Conservation (phyloP, 2,888 invertebrate species). For the Boloria euphrosyne region DNA sequence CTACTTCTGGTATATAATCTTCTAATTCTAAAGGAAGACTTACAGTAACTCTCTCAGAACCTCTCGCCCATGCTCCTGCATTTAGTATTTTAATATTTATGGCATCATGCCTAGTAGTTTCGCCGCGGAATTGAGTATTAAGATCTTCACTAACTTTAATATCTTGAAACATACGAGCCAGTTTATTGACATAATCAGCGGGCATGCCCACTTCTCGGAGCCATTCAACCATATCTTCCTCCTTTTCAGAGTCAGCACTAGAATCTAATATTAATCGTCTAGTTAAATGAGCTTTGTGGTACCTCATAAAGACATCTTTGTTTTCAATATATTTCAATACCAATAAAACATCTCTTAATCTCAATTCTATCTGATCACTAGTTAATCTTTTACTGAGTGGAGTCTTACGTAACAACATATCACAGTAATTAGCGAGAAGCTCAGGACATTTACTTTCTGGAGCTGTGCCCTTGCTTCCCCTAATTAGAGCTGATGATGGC, state of each 20-base stretch:
- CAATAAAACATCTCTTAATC: conserved; percentile 95
- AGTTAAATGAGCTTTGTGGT: conserved; percentile 98
- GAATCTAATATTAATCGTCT: conserved; percentile 97
- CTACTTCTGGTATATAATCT: conserved; percentile 99
- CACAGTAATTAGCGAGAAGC: conserved; percentile 99
- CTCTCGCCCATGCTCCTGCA: conserved; percentile 98
- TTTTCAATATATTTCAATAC: conserved; percentile 99
- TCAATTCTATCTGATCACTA: conserved; percentile 97
- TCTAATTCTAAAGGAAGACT: conserved; percentile 98
- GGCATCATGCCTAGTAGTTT: conserved; percentile 90
- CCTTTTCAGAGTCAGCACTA: conserved; percentile 99
- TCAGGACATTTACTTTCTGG: conserved; percentile 99
- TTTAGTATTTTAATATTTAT: conserved; percentile 99
- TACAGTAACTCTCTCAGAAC: conserved; percentile 96
- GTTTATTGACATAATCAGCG: conserved; percentile 98
- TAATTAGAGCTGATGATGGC: conserved; percentile 83
- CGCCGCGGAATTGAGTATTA: conserved; percentile 94
- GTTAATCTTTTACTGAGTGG: conserved; percentile 97
- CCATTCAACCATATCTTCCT: conserved; percentile 99
- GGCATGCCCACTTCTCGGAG: conserved; percentile 99
- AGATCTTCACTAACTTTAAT: conserved; percentile 98
- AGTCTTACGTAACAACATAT: conserved; percentile 98
- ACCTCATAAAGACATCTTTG: conserved; percentile 99
- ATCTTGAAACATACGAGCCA: conserved; percentile 99
- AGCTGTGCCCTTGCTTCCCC: conserved; percentile 85